Conservation (phyloP, 64 coral and sea anemone species). For the Cladopsammia gracilis region DNA sequence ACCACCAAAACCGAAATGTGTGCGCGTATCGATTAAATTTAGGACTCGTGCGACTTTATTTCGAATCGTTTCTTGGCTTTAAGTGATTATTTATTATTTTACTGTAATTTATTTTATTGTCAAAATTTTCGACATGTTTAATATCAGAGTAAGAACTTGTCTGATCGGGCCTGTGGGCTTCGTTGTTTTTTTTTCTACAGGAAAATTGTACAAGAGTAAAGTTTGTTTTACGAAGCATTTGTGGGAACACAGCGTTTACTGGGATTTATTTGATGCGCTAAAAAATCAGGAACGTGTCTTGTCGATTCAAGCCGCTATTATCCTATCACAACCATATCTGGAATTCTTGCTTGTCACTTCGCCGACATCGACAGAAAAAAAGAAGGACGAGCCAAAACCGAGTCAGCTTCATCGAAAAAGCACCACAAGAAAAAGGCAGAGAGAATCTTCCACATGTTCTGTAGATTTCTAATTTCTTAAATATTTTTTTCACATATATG, state of each 20-base stretch:
- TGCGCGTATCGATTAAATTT: background rate
- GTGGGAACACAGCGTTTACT: constrained; percentile 99
- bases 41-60: background rate
- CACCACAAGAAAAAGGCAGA: constrained; percentile 73
- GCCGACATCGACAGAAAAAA: constrained; percentile 90
- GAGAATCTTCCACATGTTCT: constrained; percentile 54
- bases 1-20: background rate
- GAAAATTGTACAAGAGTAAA: constrained; percentile 99
- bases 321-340: constrained; percentile 96
- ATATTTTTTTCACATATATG: constrained; percentile 30
- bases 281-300: constrained; percentile 99
- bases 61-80: background rate
- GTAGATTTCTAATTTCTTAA: constrained; percentile 92
- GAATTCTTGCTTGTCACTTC: constrained; percentile 98
- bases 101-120: constrained; percentile 27
- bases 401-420: constrained; percentile 66
- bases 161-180: background rate
- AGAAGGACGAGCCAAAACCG: constrained; percentile 89
- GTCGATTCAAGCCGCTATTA: constrained; percentile 98
- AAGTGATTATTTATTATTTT: constrained; percentile 36
- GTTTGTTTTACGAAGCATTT: constrained; percentile 99
- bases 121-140: constrained; percentile 14
- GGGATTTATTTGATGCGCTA: constrained; percentile 98
- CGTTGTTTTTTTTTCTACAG: constrained; percentile 69
- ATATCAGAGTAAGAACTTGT: constrained; percentile 32